Evolutionary conservation across 2,888 invertebrate genomes (phyloP), one percentile per base, ranked within the genome.

Genomic region (Troilus luridus): DNA sequence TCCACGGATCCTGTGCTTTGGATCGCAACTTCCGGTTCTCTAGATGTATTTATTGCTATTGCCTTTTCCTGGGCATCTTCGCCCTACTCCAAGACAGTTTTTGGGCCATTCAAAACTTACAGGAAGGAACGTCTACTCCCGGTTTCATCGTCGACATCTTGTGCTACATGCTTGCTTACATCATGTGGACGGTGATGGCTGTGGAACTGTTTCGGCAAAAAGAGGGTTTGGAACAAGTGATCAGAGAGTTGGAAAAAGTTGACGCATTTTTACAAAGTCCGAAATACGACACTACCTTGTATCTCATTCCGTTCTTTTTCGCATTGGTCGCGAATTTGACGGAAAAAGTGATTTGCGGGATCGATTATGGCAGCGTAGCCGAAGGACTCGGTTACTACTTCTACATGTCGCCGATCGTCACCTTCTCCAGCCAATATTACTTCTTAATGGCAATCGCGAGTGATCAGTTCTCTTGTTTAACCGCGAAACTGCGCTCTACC

Each of bases 81-180:
- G 9, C 27, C 27, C 54, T 88, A 27, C 58, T 41, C 60, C 21
- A 27, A 60, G 62, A 88, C 27, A 88, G 17, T 27, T 11, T 14
- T 12, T 88, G 88, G 88, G 60, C 58, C 14, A 24, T 62, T 19
- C 6, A 6, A 10, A 27, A 11, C 12, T 14, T 88, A 21, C 8
- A n/a, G 11, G 9, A 24, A 5, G 21, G 21, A 3, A 54, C 60
- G 8, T 60, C 8, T 62, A 7, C 54, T 11, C 88, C 88, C 6
- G 88, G 88, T 5, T 62, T 88, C 19, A 88, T 27, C 64, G 88
- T 88, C 62, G 88, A 88, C 88, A 21, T 62, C 19, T 60, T 88
- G 21, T 27, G 62, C 11, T 88, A 62, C 14, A 21, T 88, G 12
- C 54, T 88, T 62, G 19, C 64, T 60, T 41, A 41, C 14, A 24